Evolutionary conservation across 2,113 vertebrate species (phyloP).

Genomic region (Zapus hudsonius): DNA sequence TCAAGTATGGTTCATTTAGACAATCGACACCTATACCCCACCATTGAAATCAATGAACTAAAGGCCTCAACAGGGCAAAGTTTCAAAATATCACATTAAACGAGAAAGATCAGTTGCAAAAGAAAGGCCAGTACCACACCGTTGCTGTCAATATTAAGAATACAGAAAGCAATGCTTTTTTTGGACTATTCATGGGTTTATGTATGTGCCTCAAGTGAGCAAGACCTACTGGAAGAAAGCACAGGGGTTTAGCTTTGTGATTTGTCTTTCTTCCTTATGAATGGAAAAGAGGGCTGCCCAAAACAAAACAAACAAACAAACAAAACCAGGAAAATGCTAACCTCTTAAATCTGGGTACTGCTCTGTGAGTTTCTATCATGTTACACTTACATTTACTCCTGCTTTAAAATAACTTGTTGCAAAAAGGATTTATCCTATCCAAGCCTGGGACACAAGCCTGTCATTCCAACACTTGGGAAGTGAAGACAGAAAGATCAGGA

Average conservation of each 20-base stretch:
- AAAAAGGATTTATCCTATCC: neutral
- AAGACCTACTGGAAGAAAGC: neutral
- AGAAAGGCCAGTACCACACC: neutral
- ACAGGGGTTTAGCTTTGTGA: neutral
- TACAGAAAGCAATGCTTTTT: neutral
- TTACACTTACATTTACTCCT: neutral
- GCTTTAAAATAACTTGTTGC: neutral
- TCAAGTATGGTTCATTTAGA: neutral
- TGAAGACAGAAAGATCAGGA: neutral
- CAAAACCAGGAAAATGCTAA: neutral
- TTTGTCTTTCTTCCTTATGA: conserved; percentile 28
- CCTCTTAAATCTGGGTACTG: neutral
- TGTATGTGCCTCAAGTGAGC: neutral
- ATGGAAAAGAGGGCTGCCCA: neutral
- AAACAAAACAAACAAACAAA: too few relatives aligned
- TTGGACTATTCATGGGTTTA: neutral
- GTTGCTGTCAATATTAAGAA: neutral
- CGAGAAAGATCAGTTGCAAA: neutral
- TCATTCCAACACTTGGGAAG: neutral
- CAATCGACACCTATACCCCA: neutral
- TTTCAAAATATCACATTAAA: neutral
- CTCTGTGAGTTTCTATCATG: neutral
- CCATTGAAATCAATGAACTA: conserved; percentile 12
- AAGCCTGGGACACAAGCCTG: neutral
- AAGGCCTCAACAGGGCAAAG: neutral